Conservation (phyloP, 2,797 vertebrate genomes). For the Graptemys geographica region DNA sequence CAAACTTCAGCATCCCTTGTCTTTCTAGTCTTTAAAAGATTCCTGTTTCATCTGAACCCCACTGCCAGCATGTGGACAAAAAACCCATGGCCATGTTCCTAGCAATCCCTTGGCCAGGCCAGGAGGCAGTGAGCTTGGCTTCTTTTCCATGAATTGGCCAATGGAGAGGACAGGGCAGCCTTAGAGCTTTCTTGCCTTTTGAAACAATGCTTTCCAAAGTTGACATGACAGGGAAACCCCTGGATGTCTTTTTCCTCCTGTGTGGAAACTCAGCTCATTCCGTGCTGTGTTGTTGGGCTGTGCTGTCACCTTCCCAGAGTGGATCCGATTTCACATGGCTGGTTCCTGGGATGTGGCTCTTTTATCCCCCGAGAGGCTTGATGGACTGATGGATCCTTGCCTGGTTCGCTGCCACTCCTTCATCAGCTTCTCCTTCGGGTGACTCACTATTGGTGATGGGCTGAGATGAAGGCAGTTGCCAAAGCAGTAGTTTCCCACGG, state of each 20-base stretch:
- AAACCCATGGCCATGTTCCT: neutral
- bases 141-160: neutral
- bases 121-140: neutral
- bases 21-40: neutral
- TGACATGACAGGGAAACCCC: neutral
- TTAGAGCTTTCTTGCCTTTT: neutral
- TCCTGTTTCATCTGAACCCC: neutral
- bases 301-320: neutral
- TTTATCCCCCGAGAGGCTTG: neutral
- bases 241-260: neutral
- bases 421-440: slow-evolving; percentile 43
- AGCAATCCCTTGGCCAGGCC: neutral
- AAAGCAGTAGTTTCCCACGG: slow-evolving; percentile 32
- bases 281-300: neutral
- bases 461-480: slow-evolving; percentile 54
- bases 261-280: neutral
- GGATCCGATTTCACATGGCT: neutral
- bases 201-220: neutral
- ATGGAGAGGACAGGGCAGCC: fast-evolving
- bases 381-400: slow-evolving; percentile 10
- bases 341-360: neutral
- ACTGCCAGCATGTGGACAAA: fast-evolving
- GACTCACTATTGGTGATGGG: neutral
- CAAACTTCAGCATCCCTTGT: neutral
- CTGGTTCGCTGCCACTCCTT: slow-evolving; percentile 49